These are phyloP conservation scores for Pegoplata infirma DNA, from an alignment of 2,888 invertebrate species.

Conservation along the genomic window DNA sequence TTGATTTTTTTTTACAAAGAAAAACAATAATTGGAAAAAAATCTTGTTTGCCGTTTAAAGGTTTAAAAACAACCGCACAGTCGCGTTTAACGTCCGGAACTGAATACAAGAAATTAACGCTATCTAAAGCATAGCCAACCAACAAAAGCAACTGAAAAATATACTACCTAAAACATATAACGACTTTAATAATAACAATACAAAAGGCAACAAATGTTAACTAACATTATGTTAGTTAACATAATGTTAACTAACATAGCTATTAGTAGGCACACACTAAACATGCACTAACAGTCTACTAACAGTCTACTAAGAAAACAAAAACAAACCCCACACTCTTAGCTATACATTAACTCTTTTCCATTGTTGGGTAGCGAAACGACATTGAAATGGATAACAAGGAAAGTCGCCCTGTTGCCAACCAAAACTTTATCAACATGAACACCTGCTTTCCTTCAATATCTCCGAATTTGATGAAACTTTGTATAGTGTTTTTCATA, in stretches of 20 bases:
- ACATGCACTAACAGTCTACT: slow-evolving; percentile 27
- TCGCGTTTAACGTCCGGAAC: slow-evolving; percentile 67
- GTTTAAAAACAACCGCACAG: slow-evolving; percentile 64
- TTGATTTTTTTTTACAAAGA: slow-evolving; percentile 44
- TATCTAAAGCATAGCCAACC: slow-evolving; percentile 44
- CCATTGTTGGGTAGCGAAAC: too few relatives aligned
- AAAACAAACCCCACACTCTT: slow-evolving; percentile 34
- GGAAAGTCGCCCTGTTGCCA: too few relatives aligned
- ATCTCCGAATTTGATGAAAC: too few relatives aligned
- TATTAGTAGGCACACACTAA: slow-evolving; percentile 16
- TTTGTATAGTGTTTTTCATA: too few relatives aligned
- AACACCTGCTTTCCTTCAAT: too few relatives aligned
- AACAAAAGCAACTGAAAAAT: slow-evolving; percentile 8
- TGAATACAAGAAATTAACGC: slow-evolving; percentile 64
- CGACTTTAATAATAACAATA: neutral
- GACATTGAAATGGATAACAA: too few relatives aligned
- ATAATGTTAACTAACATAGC: slow-evolving; percentile 45
- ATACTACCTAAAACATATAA: neutral
- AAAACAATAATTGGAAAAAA: slow-evolving; percentile 55
- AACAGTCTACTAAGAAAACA: neutral
- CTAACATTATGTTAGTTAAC: neutral
- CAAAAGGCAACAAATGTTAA: slow-evolving; percentile 15
- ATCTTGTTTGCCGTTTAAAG: slow-evolving; percentile 47
- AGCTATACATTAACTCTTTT: slow-evolving; percentile 8
- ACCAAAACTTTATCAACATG: too few relatives aligned